A percentile compares a stretch with the other conserved stretches of the same genome.
Evolutionary conservation across 2,113 vertebrate species (phyloP).

Genomic region (Falco punctatus): DNA sequence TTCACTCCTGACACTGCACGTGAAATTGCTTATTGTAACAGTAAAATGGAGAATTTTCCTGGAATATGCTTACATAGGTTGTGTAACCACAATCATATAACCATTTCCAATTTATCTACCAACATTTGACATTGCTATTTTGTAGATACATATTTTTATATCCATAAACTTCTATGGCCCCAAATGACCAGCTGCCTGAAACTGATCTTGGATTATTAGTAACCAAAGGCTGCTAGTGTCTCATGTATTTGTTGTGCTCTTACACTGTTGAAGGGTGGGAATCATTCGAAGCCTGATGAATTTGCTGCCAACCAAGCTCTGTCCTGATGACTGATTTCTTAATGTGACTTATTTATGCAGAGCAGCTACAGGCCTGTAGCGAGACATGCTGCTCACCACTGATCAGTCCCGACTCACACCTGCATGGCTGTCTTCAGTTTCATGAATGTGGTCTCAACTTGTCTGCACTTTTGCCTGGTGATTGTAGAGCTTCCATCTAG

Average conservation of each 20-base stretch:
- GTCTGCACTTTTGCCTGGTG: not conserved
- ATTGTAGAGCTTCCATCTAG: not conserved
- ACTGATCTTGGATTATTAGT: not conserved
- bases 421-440: not conserved
- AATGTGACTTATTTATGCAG: not conserved
- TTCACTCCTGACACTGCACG: not conserved
- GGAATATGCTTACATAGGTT: not conserved
- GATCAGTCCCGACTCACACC: not conserved
- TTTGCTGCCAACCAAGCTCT: not conserved
- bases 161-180: not conserved
- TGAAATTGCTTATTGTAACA: not conserved
- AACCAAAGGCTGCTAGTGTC: not conserved
- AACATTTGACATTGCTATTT: not conserved
- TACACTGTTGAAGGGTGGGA: not conserved
- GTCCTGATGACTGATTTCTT: not conserved
- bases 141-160: not conserved
- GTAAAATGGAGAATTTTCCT: not conserved
- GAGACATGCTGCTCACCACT: rapidly evolving
- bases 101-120: not conserved
- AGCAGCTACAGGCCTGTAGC: not conserved
- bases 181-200: not conserved
- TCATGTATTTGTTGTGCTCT: not conserved
- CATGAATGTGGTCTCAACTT: not conserved
- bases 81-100: not conserved
- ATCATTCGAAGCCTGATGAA: not conserved